Percentiles rank a stretch among this genome's conserved stretches.
These are phyloP conservation scores for Ornithorhynchus anatinus DNA, from an alignment of 2,113 vertebrate genomes.

Conservation along the genomic window DNA sequence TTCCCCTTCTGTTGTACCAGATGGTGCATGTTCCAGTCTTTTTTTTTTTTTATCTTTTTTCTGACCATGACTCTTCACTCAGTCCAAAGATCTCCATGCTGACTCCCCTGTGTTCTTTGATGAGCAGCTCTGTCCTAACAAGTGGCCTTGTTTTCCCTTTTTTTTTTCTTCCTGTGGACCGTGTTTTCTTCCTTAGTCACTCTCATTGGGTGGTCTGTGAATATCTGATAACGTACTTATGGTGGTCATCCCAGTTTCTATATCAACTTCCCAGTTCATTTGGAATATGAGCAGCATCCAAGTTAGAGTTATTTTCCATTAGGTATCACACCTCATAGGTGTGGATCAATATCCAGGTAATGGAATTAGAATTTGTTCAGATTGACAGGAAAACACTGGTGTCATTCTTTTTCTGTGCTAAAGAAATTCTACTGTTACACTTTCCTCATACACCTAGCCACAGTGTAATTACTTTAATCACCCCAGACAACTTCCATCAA, in stretches of 20 bases:
- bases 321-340: not conserved
- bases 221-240: not conserved
- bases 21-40: constrained; percentile 72
- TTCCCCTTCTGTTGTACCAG: constrained; percentile 78
- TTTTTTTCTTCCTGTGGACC: not conserved
- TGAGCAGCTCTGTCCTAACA: constrained; percentile 43
- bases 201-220: constrained; percentile 14
- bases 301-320: not conserved
- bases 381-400: not conserved
- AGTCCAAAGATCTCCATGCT: constrained; percentile 59
- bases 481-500: not conserved
- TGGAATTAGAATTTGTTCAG: not conserved
- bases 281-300: not conserved
- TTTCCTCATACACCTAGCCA: not conserved
- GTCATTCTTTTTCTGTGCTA: not conserved
- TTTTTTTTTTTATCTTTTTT: constrained; percentile 72
- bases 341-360: not conserved
- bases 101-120: constrained; percentile 39
- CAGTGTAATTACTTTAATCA: constrained; percentile 9
- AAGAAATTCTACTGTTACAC: not conserved
- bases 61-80: constrained; percentile 64
- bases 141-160: constrained; percentile 13
- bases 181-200: constrained; percentile 34
- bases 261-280: constrained; percentile 19
- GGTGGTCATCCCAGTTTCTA: constrained; percentile 8